Evolutionary conservation across 2,797 vertebrate genomes (phyloP), one percentile per base, ranked within the genome.

Genomic region (Okamejei kenojei): DNA sequence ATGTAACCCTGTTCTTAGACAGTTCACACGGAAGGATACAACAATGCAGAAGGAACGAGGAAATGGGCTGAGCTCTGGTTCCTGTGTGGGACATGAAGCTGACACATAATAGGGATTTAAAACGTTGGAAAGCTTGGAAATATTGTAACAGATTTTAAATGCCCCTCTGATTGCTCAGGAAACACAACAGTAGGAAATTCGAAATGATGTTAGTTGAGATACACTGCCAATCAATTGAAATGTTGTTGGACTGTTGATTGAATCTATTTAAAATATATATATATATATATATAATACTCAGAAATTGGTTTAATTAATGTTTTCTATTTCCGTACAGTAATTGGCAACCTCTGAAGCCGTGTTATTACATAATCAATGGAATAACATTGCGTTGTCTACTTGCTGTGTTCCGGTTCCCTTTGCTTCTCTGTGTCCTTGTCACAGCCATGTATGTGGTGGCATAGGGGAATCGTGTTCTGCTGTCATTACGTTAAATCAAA

Each of bases 71-170:
- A 21, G 84, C 68, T 65, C n/a, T 35, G 7, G 84, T 35, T 88
- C 19, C 10, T n/a, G 29, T 35, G 8, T 0, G 15, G 17, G n/a
- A 32, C 61, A n/a, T 65, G 84, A 65, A 65, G 29, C 32, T 6
- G 45, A 45, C 45, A 29, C 5, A 45, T 82, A 58, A 58, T 5
- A 2, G 84, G 17, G 32, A 73, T 73, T 29, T 65, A 68, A 68
- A 19, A 68, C 65, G 7, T 9, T 32, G 2, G n/a, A 88, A 21
- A 17, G 21, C 15, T 68, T 88, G 61, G 7, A 88, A 68, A 68
- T 35, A 65, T 88, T 88, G n/a, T 68, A 63, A 65, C 84, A 88
- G 61, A 68, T 6, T 58, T 86, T 88, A 68, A 88, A 68, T 68
- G 7, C 15, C 68, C 1, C 0, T 88, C 84, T 63, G 63, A 63